Conservation (phyloP, 2,113 vertebrate genomes). For the Sinocyclocheilus maitianheensis region DNA sequence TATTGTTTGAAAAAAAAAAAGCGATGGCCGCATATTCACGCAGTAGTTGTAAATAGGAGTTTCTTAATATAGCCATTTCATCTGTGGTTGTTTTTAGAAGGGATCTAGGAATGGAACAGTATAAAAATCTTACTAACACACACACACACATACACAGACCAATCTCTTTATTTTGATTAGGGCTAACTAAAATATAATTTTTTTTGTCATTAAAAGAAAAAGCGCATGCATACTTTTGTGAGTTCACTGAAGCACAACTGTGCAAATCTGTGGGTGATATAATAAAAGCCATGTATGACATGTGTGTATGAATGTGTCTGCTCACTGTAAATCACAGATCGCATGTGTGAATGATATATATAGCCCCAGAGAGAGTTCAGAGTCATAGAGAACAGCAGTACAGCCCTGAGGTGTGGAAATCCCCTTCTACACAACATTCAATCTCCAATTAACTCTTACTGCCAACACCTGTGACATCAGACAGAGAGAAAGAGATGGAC, state of each 20-base stretch:
- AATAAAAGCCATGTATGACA: not conserved
- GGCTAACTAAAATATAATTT: slow-evolving; percentile 17
- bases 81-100: slow-evolving; percentile 9
- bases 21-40: not conserved
- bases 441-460: slow-evolving; percentile 70
- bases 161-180: slow-evolving; percentile 33
- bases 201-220: not conserved
- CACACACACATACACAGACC: not conserved
- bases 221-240: not conserved
- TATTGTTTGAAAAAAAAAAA: not conserved
- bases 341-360: slow-evolving; percentile 35
- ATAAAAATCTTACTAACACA: not conserved
- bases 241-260: slow-evolving; percentile 29
- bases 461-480: slow-evolving; percentile 62
- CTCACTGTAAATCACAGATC: slow-evolving; percentile 28
- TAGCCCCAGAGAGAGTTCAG: slow-evolving; percentile 39
- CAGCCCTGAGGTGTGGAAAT: slow-evolving; percentile 84
- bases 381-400: slow-evolving; percentile 76
- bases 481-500: slow-evolving; percentile 51
- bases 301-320: slow-evolving; percentile 61
- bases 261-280: slow-evolving; percentile 35
- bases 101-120: not conserved
- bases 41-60: not conserved
- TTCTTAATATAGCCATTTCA: slow-evolving; percentile 32
- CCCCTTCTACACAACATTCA: slow-evolving; percentile 78